A percentile compares a stretch with the other conserved stretches of the same genome.
Evolutionary conservation across 2,888 invertebrate genomes (phyloP).

Genomic region (Rotaria socialis): DNA sequence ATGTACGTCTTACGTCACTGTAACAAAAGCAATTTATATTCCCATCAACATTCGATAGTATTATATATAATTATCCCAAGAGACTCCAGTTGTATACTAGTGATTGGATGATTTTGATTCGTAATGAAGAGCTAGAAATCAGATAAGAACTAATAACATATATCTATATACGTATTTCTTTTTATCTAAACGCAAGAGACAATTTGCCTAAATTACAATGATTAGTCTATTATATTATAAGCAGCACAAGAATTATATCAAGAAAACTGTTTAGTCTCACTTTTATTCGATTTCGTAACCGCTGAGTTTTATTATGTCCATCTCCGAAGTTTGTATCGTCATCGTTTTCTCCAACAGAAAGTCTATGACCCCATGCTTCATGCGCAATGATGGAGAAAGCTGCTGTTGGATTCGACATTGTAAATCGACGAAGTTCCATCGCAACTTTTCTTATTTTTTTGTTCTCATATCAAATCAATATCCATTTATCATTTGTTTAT

Average conservation of each 20-base stretch:
- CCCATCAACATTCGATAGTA: not conserved
- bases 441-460: not conserved
- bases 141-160: not conserved
- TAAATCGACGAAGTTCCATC: not conserved
- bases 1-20: not conserved
- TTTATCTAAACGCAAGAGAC: not conserved
- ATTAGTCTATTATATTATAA: not conserved
- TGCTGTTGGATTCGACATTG: not conserved
- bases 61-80: not conserved
- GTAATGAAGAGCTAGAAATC: not conserved
- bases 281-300: not conserved
- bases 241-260: not conserved
- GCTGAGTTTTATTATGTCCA: not conserved
- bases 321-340: not conserved
- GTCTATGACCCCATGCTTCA: slow-evolving; percentile 1
- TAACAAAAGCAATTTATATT: not conserved
- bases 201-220: not conserved
- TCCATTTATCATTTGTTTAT: not conserved
- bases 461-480: not conserved
- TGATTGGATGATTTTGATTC: not conserved
- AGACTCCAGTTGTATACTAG: not conserved
- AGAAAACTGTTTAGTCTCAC: not conserved
- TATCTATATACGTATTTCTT: not conserved
- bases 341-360: not conserved
- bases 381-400: not conserved